Evolutionary conservation across 2,888 invertebrate genomes (phyloP).

Genomic region (Drosophila conformis): DNA sequence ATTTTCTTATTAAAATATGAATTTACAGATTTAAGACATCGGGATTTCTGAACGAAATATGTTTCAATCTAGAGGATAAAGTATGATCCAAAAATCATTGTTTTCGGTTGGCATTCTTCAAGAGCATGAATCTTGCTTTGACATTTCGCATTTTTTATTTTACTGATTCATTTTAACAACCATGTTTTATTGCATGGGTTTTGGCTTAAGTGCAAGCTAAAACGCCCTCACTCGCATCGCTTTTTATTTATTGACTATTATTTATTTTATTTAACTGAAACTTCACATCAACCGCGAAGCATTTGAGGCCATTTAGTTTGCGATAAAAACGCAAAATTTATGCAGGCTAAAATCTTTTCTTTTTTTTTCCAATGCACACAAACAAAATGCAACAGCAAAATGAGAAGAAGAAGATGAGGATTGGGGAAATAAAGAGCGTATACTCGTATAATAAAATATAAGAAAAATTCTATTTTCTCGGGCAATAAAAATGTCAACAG

Average conservation of each 20-base stretch:
- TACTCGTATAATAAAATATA: conserved; percentile 43
- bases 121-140: background rate
- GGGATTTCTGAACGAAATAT: background rate
- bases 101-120: background rate
- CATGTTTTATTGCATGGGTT: conserved; percentile 33
- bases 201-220: conserved; percentile 31
- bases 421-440: background rate
- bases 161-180: conserved; percentile 16
- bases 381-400: conserved; percentile 10
- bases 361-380: background rate
- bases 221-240: conserved; percentile 25
- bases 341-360: conserved; percentile 28
- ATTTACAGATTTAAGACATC: background rate
- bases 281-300: conserved; percentile 56
- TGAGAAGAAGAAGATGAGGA: background rate
- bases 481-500: conserved; percentile 79
- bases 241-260: conserved; percentile 71
- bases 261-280: conserved; percentile 71
- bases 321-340: conserved; percentile 65
- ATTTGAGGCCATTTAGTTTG: conserved; percentile 75
- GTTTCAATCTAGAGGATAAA: background rate
- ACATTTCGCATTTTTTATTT: background rate
- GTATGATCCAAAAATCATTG: background rate
- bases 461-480: conserved; percentile 75
- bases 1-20: background rate